Percentiles rank a stretch among this genome's conserved stretches.
phyloP scores from a whole-genome alignment of 1,140 invertebrate species.

The Aphelenchoides fujianensis region DNA sequence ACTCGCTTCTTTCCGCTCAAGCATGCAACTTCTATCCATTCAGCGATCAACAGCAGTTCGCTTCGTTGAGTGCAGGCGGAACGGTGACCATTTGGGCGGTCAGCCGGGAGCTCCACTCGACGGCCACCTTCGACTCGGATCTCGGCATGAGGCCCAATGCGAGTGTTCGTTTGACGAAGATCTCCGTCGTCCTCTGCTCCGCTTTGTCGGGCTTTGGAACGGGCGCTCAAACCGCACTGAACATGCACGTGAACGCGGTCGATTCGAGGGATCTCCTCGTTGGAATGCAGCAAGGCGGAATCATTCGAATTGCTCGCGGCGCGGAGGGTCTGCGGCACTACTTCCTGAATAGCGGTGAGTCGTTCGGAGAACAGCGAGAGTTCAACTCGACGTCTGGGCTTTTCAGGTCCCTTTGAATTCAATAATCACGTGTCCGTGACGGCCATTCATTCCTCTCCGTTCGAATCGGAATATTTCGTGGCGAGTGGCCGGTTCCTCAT shows the following conservation, averaged over 20 bases:
- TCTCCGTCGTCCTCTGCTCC: not conserved
- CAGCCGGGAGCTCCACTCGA: not conserved
- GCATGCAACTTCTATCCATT: too few species aligned
- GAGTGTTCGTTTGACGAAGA: slow-evolving; percentile 2
- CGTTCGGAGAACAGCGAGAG: not conserved
- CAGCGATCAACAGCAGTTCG: slow-evolving; percentile 3
- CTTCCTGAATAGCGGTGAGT: not conserved
- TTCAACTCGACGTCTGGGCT: too few species aligned
- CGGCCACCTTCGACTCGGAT: not conserved
- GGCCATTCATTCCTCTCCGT: not conserved
- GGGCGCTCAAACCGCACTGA: not conserved
- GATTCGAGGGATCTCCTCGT: not conserved
- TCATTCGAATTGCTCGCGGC: not conserved
- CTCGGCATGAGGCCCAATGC: not conserved
- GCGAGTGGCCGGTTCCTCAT: too few species aligned
- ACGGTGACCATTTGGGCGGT: slow-evolving; percentile 9
- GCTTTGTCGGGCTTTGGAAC: not conserved
- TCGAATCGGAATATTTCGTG: not conserved
- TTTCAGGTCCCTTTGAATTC: not conserved
- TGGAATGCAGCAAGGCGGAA: not conserved
- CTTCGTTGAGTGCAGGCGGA: slow-evolving; percentile 3
- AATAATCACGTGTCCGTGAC: not conserved
- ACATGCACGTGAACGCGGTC: not conserved
- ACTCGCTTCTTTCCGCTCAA: too few species aligned
- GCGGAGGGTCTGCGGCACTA: not conserved